Evolutionary conservation across 2,113 vertebrate genomes (phyloP).

Genomic region (Setophaga kirtlandii): DNA sequence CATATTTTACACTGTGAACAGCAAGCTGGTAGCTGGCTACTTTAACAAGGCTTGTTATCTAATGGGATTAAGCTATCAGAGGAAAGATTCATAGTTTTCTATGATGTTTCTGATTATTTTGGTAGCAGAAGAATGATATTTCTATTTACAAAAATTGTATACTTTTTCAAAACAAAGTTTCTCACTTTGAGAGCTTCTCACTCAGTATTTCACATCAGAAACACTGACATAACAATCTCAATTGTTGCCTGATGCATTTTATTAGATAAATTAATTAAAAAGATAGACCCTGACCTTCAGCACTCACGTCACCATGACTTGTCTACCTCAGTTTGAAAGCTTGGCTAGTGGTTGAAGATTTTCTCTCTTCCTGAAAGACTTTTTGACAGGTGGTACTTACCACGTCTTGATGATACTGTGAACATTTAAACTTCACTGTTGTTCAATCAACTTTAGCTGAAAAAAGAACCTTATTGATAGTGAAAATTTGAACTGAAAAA

Average conservation of each 20-base stretch:
- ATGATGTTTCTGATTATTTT: conserved; percentile 50
- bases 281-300: not conserved
- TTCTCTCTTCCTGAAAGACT: not conserved
- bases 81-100: conserved; percentile 37
- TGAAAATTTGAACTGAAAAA: not conserved
- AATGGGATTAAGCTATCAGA: not conserved
- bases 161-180: conserved; percentile 15
- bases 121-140: conserved; percentile 38
- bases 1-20: not conserved
- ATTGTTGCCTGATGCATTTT: not conserved
- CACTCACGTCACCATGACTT: not conserved
- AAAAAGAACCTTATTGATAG: not conserved
- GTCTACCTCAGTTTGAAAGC: conserved; percentile 70
- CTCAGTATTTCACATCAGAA: not conserved
- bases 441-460: not conserved
- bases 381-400: not conserved
- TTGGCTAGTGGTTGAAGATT: not conserved
- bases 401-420: not conserved
- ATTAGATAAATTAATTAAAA: not conserved
- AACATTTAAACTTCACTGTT: not conserved
- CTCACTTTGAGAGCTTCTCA: not conserved
- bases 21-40: not conserved
- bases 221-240: not conserved
- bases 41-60: not conserved
- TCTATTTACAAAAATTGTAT: conserved; percentile 11